Base-by-base conservation (phyloP, 2,888 invertebrate genomes). In the Cheilosia soror region DNA sequence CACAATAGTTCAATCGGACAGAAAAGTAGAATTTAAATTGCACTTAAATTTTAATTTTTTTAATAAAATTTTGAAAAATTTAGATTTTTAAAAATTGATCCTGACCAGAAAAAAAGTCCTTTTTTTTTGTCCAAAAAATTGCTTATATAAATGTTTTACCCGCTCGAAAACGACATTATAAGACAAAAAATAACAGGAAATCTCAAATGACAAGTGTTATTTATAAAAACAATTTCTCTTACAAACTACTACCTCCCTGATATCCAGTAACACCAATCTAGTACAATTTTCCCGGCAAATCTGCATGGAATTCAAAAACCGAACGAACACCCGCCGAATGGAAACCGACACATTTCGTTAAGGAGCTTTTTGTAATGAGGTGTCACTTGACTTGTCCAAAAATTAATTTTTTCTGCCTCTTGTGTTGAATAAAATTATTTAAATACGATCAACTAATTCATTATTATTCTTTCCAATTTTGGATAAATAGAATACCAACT, bases 311-410 rank as follows among this genome's bases (percentile, higher is more conserved):
- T 79, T 80, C 51, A 63, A 77, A 72, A 81, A 83, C 49, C 77
- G 25, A 81, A 85, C 85, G 85, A 85, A 66, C 27, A 85, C 55
- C 57, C 58, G 66, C 58, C 84, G 76, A 71, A 76, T 80, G 55
- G 62, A 80, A 53, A 81, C 81, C 81, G 81, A 81, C 81, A 85
- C 66, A 76, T 72, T 65, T 85, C 79, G 79, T 81, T 77, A 85
- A 85, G 66, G 85, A 85, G 85, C 80, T 85, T 81, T 81, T 80
- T 81, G 85, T 81, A 85, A 77, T 85, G 85, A 85, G 85, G 49
- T 85, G 85, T 85, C 85, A 85, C 81, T 81, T 85, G 85, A 85
- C 81, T 85, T 81, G 77, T 81, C 85, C 81, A 77, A 85, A 85
- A 80, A 81, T 13, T 42, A 40, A 63, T 72, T 84, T 85, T 66